Conservation (phyloP, 92 coral and sea anemone genomes). For the Paragorgia papillata region DNA sequence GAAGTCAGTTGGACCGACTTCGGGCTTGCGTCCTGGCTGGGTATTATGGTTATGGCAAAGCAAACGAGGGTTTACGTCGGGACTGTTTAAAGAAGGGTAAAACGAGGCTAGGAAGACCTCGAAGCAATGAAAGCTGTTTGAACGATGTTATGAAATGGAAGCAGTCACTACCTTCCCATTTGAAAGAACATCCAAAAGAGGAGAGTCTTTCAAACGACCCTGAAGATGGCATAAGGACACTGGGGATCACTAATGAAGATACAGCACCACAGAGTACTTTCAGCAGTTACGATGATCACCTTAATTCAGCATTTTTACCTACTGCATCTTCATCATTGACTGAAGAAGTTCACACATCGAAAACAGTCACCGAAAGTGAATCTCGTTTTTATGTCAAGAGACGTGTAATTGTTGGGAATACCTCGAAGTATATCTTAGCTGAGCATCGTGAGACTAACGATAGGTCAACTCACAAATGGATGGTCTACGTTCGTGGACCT, state of each 20-base stretch:
- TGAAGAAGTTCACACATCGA: background rate
- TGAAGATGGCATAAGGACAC: background rate
- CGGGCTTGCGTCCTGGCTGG: slow-evolving; percentile 93
- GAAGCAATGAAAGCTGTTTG: slow-evolving; percentile 31
- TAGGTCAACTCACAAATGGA: slow-evolving; percentile 98
- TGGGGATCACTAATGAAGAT: background rate
- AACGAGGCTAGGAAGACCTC: slow-evolving; percentile 31
- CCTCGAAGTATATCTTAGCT: slow-evolving; percentile 84
- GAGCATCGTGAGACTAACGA: slow-evolving; percentile 92
- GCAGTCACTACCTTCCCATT: slow-evolving; percentile 1
- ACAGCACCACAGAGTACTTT: background rate
- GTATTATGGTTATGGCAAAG: slow-evolving; percentile 78
- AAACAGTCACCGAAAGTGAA: slow-evolving; percentile 52
- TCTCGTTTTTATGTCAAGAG: slow-evolving; percentile 93
- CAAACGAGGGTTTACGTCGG: slow-evolving; percentile 12
- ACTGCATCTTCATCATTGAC: background rate
- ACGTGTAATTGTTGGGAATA: slow-evolving; percentile 88
- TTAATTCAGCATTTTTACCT: background rate
- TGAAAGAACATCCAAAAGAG: slow-evolving; percentile 9
- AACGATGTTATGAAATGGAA: slow-evolving; percentile 43
- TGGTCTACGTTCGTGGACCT: slow-evolving; percentile 97
- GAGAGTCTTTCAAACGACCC: slow-evolving; percentile 15
- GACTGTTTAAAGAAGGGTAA: background rate
- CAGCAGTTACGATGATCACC: background rate
- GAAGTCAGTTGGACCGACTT: slow-evolving; percentile 76